phyloP scores from a whole-genome alignment of 2,113 vertebrate genomes.

The Ptyas mucosa region DNA sequence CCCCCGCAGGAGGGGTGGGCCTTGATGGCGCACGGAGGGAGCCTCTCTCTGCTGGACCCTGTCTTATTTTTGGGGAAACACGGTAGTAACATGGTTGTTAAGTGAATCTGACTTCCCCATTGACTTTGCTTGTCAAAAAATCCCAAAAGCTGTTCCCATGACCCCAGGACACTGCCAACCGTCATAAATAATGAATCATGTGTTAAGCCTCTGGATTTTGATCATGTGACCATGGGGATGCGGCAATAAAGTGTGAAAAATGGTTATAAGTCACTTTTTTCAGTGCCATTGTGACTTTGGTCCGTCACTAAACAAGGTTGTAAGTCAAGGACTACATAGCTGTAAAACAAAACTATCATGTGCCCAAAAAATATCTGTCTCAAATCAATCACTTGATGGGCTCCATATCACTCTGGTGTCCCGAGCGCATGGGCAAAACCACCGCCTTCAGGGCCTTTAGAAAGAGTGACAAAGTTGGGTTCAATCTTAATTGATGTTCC shows the following conservation, averaged over 20 bases:
- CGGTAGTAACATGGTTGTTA: too few relatives aligned
- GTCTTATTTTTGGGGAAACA: too few relatives aligned
- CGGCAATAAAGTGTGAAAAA: not conserved
- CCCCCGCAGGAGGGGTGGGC: too few relatives aligned
- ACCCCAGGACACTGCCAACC: not conserved
- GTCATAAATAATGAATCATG: not conserved
- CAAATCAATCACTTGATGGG: not conserved
- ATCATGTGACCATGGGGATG: not conserved
- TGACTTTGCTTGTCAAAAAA: not conserved
- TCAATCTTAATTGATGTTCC: too few relatives aligned
- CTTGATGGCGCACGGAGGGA: too few relatives aligned
- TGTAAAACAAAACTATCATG: not conserved
- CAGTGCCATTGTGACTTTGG: not conserved
- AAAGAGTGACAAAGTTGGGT: too few relatives aligned
- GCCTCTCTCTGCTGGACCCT: too few relatives aligned
- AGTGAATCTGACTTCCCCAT: not conserved
- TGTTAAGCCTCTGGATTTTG: not conserved
- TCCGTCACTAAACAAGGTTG: not conserved
- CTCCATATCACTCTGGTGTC: not conserved
- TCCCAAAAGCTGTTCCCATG: not conserved
- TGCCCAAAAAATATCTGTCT: not conserved
- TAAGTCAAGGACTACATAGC: not conserved
- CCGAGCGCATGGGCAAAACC: too few relatives aligned
- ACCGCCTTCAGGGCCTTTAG: too few relatives aligned
- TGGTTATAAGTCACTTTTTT: too few relatives aligned